Conservation (phyloP, 2,888 invertebrate species). For the Dryocosmus kuriphilus region DNA sequence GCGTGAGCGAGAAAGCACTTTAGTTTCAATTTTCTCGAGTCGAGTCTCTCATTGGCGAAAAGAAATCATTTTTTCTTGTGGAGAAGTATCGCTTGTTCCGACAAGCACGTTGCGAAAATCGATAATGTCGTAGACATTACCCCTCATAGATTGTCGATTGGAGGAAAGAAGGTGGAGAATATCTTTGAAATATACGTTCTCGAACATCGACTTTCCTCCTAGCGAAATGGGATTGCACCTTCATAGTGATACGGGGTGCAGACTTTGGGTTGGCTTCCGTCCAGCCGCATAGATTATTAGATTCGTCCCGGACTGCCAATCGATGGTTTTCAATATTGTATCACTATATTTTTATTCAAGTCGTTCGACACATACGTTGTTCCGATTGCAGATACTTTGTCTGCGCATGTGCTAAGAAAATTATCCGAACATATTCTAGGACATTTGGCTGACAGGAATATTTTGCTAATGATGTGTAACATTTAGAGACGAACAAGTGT, state of each 20-base stretch:
- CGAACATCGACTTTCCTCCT: constrained; percentile 43
- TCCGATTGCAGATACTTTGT: neutral
- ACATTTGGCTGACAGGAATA: neutral
- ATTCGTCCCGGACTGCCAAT: constrained; percentile 59
- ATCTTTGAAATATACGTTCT: constrained; percentile 40
- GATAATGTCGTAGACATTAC: constrained; percentile 39
- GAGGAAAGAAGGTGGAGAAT: constrained; percentile 12
- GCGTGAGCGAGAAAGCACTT: constrained; percentile 27
- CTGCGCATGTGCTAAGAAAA: neutral
- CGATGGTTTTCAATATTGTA: constrained; percentile 62
- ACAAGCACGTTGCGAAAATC: constrained; percentile 33
- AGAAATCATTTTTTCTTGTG: constrained; percentile 36
- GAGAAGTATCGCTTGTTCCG: constrained; percentile 27
- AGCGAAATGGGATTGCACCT: constrained; percentile 57
- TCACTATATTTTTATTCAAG: constrained; percentile 3
- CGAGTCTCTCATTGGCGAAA: constrained; percentile 31
- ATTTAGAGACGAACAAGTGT: neutral
- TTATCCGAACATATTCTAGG: neutral
- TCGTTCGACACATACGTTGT: neutral
- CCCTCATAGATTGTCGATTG: constrained; percentile 31
- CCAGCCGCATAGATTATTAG: constrained; percentile 69
- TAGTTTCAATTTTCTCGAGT: constrained; percentile 30
- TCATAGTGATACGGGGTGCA: constrained; percentile 51
- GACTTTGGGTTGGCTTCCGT: constrained; percentile 67
- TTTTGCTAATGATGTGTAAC: neutral